Base-by-base conservation (phyloP, 2,113 vertebrate species). In the Pituophis catenifer region DNA sequence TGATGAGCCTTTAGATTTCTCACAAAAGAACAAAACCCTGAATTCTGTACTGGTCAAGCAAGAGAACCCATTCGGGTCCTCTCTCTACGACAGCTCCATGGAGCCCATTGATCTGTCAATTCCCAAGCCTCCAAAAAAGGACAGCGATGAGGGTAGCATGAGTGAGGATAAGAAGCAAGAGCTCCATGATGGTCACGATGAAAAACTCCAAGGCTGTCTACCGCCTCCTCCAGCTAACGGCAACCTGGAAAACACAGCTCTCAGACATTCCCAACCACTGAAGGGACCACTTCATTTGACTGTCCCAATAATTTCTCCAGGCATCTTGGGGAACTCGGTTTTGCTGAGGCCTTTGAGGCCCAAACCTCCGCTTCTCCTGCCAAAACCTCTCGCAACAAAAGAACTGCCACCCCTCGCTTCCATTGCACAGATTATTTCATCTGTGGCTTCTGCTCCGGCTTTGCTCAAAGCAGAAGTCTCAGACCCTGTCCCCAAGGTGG, bases 381-480 rank as follows among this genome's bases (percentile, higher is more conserved):
- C 99, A 96, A 99, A 99, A 97, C 99, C 98, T 33, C 89, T 97
- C 0, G 70, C 97, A 57, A 86, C 98, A 0, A 98, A 99, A 59
- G 99, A 99, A 94, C 98, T 99, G 90, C 98, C 99, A 0, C 99
- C 99, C 0, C 96, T 99, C 95, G 99, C 99, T 92, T 99, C 99
- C 95, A 99, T 99, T 15, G 99, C 99, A 89, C 99, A 99, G 98
- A 99, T 99, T 95, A 99, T 99, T 97, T 99, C 99, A 5, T 99
- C 99, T 0, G 99, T 99, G 93, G 99, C 99, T 4, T 98, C 98
- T 0, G 98, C 98, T 87, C 98, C 98, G 0, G 97, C 98, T 93
- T 97, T 99, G 95, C 97, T 99, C 93, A 99, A 99, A 97, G 97
- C 98, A 0, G 98, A 99, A 88, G 94, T 95, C 87, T 94, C 95